These are phyloP conservation scores for Nesogale talazaci DNA, from an alignment of 2,113 vertebrate genomes.

Conservation along the genomic window DNA sequence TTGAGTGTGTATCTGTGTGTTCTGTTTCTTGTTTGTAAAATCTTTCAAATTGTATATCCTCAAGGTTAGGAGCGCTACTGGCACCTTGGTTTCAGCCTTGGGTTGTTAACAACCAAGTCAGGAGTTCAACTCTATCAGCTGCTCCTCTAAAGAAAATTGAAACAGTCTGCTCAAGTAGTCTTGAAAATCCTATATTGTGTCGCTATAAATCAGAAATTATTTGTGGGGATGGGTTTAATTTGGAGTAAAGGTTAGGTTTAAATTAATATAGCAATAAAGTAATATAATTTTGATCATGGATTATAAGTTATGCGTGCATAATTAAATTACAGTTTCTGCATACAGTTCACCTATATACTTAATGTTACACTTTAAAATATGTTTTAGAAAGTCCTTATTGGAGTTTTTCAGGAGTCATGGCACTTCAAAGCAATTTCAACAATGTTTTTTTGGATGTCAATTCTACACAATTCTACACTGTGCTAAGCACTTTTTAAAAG, in stretches of 20 bases:
- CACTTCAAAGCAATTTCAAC: slow-evolving; percentile 23
- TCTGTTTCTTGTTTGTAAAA: neutral
- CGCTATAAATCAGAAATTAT: too few species aligned
- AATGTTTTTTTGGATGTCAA: slow-evolving; percentile 61
- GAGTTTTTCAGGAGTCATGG: neutral
- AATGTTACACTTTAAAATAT: neutral
- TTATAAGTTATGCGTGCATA: neutral
- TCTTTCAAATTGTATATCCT: neutral
- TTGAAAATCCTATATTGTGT: too few species aligned
- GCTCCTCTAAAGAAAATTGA: too few species aligned
- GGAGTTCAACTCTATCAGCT: too few species aligned
- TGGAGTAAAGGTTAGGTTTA: neutral
- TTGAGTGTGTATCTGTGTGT: neutral
- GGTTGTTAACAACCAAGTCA: too few species aligned
- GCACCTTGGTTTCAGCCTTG: too few species aligned
- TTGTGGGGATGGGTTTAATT: too few species aligned
- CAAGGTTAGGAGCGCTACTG: neutral
- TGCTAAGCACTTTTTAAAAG: slow-evolving; percentile 35
- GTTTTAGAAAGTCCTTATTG: slow-evolving; percentile 23
- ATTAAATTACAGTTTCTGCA: neutral
- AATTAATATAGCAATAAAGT: neutral
- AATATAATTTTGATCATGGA: slow-evolving; percentile 14
- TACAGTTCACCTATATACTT: neutral
- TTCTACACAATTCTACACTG: slow-evolving; percentile 33
- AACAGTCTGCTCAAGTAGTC: too few species aligned